Percentiles rank a stretch among this genome's conserved stretches.
Conservation (phyloP, 2,797 vertebrate genomes). For the Vultur gryphus region DNA sequence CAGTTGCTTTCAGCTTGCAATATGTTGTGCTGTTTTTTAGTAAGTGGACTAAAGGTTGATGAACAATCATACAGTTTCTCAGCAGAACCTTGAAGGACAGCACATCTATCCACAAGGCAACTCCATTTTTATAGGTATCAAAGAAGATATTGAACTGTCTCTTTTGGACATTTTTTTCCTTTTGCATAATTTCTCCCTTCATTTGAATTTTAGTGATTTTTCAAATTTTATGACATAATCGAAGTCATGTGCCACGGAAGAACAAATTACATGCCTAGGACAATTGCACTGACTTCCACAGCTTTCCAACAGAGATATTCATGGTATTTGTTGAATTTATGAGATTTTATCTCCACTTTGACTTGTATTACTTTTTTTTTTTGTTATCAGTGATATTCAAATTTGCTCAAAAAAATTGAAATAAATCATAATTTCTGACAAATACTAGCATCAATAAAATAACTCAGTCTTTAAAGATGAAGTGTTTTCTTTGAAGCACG, state of each 20-base stretch:
- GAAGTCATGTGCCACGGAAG: not conserved
- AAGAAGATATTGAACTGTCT: not conserved
- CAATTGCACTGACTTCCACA: not conserved
- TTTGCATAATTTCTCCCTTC: not conserved
- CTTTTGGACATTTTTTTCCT: not conserved
- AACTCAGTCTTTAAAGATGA: not conserved
- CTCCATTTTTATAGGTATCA: not conserved
- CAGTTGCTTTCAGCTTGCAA: not conserved
- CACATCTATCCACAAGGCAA: not conserved
- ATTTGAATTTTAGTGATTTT: not conserved
- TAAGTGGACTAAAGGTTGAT: not conserved
- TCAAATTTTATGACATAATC: not conserved
- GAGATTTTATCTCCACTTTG: not conserved
- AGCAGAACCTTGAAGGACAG: not conserved
- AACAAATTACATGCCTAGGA: not conserved
- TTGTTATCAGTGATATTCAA: not conserved
- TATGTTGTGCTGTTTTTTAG: not conserved
- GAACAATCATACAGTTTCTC: not conserved
- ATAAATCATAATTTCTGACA: not conserved
- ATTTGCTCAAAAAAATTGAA: not conserved
- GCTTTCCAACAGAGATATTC: not conserved
- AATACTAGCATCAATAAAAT: not conserved
- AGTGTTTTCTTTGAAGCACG: not conserved
- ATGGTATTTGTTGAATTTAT: not conserved
- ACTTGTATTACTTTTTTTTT: not conserved